Base-by-base conservation (phyloP, 2,888 invertebrate species). In the Pantelozetes paolii region DNA sequence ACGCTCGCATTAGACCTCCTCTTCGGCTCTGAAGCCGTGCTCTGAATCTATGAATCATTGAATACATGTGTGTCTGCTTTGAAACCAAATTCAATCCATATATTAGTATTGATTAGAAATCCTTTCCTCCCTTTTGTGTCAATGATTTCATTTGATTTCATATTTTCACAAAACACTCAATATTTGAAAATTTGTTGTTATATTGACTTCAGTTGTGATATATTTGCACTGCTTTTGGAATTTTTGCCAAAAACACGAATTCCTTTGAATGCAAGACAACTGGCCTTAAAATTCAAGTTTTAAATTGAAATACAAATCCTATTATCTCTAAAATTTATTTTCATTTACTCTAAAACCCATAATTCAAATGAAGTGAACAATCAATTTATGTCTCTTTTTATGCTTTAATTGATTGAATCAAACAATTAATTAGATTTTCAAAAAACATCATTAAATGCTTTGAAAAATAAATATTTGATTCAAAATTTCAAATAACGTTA, bases 11-110 rank as follows among this genome's bases (percentile, higher is more conserved):
- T 62, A 62, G 62, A 62, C 9, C 62, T 62, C 62, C 62, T 32
- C 62, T 62, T 62, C 36, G 28, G 32, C 32, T 15, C 15, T 62
- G 62, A 54, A 59, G 30, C 62, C 62, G 62, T 62, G 62, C 62
- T 8, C 20, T 15, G 62, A 62, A 62, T 62, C 62, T 32, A 13
- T 62, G 15, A 62, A 62, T 62, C 48, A 48, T 48, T 48, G 20
- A 20, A 48, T n/a, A n/a, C n/a, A n/a, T n/a, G n/a, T n/a, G 18
- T 62, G 28, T 32, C 62, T 62, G 30, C 32, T 36, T 62, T 62
- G 18, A 62, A 32, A 18, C 32, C 18, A 18, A 62, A 32, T 62
- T 62, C 62, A 32, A 62, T 62, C 23, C 13, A 62, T 62, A 62
- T 62, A 30, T 62, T 62, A n/a, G 32, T 13, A 62, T 28, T 30